phyloP scores from a whole-genome alignment of 2,888 invertebrate genomes.

The Lasioglossum figueresi region DNA sequence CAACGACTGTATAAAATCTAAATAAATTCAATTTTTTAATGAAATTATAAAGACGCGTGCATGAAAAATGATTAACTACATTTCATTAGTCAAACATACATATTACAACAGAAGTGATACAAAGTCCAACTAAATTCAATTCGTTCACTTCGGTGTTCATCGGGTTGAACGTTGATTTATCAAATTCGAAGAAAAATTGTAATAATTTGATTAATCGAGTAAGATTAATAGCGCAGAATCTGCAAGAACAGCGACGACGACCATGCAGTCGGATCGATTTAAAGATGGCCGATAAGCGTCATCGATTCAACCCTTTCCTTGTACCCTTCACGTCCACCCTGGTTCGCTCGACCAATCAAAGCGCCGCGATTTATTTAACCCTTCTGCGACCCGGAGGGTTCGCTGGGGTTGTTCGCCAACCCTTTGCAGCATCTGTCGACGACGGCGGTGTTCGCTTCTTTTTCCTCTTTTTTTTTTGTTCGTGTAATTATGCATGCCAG shows the following conservation, averaged over 20 bases:
- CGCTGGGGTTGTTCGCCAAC: constrained; percentile 45
- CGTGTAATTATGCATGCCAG: constrained; percentile 77
- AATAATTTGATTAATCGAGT: neutral
- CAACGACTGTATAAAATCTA: too few species aligned
- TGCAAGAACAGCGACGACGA: neutral
- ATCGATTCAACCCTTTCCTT: constrained; percentile 57
- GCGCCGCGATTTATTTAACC: constrained; percentile 78
- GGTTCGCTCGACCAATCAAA: constrained; percentile 73
- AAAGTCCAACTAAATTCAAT: neutral
- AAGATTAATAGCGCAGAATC: neutral
- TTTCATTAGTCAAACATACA: too few species aligned
- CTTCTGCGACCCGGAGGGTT: constrained; percentile 65
- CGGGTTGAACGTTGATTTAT: neutral
- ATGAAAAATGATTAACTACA: too few species aligned
- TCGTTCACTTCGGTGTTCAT: too few species aligned
- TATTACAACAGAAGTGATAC: too few species aligned
- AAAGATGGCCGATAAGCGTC: constrained; percentile 66
- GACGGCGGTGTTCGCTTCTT: constrained; percentile 61
- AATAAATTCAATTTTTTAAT: too few species aligned
- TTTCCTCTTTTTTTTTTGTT: neutral
- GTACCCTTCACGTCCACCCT: constrained; percentile 69
- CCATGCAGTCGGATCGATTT: constrained; percentile 25
- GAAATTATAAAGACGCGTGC: too few species aligned
- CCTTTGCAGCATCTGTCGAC: constrained; percentile 76
- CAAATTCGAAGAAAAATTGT: too few species aligned